Base-by-base conservation (phyloP, 1,140 invertebrate species). In the Cydia splendana region DNA sequence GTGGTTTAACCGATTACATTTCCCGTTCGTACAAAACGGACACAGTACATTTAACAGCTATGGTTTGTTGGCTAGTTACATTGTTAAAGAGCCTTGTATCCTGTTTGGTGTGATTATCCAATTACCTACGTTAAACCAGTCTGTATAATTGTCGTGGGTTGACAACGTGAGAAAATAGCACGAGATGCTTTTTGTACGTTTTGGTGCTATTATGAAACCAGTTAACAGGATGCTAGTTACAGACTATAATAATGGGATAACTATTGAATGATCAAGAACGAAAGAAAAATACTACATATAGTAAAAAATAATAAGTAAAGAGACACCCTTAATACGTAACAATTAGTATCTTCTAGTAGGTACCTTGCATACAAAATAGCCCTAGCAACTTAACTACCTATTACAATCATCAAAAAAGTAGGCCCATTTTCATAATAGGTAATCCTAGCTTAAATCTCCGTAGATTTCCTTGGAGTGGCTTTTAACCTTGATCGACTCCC, bases 91-190 rank as follows among this genome's bases (percentile, higher is more conserved):
- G n/a, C 67, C 67, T 38, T 38, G 57, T 62, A 38, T 71, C 67
- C 67, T 71, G 67, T 71, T 18, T 71, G 20, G 30, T 34, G 34
- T 71, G 30, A 71, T 71, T 71, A 71, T 71, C 67, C 67, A 71
- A 71, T 71, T 71, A 48, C 7, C 9, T 42, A 71, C 30, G 30
- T 42, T 38, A 38, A 71, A 71, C 67, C 34, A 18, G 67, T 71
- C 67, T 12, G n/a, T 45, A 12, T 71, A 71, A 71, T 42, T 71
- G 67, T 38, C 42, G 67, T 71, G n/a, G 34, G 30, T 42, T 71
- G n/a, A 38, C n/a, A 71, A 10, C 67, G 67, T 71, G 67, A 38
- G 67, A 71, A 71, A 42, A 71, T 42, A 38, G 51, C 51, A 18
- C 51, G 4, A 53, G 15, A 34, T 38, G 34, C 3, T 45, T 57